Evolutionary conservation across 2,797 vertebrate genomes (phyloP).

Genomic region (Avahi laniger): DNA sequence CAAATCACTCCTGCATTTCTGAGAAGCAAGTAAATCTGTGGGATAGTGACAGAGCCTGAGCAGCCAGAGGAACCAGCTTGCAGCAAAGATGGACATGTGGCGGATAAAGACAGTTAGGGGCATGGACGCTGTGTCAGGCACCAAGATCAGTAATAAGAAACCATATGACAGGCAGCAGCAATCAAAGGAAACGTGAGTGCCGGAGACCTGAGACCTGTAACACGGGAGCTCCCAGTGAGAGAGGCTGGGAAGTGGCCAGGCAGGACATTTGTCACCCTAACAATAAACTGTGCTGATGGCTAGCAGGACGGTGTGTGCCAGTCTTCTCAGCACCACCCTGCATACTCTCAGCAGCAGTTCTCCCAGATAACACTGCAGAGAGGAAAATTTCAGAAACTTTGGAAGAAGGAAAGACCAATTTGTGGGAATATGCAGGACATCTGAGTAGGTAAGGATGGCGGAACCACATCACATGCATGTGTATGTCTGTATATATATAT

Average conservation of each 20-base stretch:
- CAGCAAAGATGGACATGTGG: slow-evolving; percentile 25
- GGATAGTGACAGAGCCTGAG: background rate
- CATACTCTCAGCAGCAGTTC: background rate
- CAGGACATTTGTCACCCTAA: background rate
- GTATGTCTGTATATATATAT: rapidly evolving
- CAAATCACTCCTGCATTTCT: background rate
- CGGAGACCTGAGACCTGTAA: background rate
- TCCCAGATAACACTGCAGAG: background rate
- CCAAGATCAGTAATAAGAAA: slow-evolving; percentile 34
- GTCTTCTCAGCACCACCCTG: background rate
- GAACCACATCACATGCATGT: background rate
- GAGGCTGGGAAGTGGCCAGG: background rate
- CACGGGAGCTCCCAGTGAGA: background rate
- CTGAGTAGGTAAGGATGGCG: background rate
- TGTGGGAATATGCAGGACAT: background rate
- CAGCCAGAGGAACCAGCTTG: slow-evolving; percentile 12
- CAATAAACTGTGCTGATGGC: background rate
- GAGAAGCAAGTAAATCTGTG: background rate
- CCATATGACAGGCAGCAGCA: background rate
- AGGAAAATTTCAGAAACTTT: background rate
- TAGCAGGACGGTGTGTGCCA: background rate
- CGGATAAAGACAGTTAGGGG: slow-evolving; percentile 36
- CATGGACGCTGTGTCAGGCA: background rate
- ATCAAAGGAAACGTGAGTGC: background rate
- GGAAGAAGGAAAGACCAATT: background rate